Evolutionary conservation across 2,797 vertebrate genomes (phyloP).

Genomic region (Sebastes hopkinsi): DNA sequence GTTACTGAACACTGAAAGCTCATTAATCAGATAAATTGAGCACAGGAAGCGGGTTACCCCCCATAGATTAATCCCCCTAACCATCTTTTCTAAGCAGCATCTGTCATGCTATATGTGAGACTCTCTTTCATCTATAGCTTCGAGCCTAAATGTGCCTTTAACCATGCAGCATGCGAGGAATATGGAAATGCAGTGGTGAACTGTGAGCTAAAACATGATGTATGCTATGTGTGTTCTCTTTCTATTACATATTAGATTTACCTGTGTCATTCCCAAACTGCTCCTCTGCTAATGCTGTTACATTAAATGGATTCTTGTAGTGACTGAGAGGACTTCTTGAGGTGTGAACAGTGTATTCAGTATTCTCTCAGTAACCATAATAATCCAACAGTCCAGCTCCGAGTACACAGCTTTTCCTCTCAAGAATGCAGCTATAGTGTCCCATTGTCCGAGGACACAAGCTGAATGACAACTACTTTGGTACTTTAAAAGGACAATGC

Average conservation of each 20-base stretch:
- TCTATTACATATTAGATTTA: not conserved
- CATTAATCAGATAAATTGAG: slow-evolving; percentile 1
- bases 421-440: slow-evolving; percentile 57
- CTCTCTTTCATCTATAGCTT: not conserved
- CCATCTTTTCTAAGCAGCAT: not conserved
- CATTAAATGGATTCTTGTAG: slow-evolving; percentile 9
- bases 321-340: slow-evolving; percentile 20
- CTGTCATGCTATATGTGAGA: not conserved
- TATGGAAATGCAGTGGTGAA: not conserved
- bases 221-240: not conserved
- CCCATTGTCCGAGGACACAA: slow-evolving; percentile 46
- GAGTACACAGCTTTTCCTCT: slow-evolving; percentile 33
- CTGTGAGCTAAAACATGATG: not conserved
- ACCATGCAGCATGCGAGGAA: not conserved
- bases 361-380: slow-evolving; percentile 38
- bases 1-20: not conserved
- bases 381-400: slow-evolving; percentile 22
- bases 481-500: slow-evolving; percentile 16
- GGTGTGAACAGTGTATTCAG: slow-evolving; percentile 47
- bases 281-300: slow-evolving; percentile 1
- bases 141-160: not conserved
- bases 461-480: slow-evolving; percentile 43
- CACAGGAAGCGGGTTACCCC: not conserved
- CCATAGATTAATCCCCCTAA: not conserved
- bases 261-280: not conserved